Evolutionary conservation across 2,113 vertebrate genomes (phyloP), one percentile per base, ranked within the genome.

Genomic region (Trachemys scripta): DNA sequence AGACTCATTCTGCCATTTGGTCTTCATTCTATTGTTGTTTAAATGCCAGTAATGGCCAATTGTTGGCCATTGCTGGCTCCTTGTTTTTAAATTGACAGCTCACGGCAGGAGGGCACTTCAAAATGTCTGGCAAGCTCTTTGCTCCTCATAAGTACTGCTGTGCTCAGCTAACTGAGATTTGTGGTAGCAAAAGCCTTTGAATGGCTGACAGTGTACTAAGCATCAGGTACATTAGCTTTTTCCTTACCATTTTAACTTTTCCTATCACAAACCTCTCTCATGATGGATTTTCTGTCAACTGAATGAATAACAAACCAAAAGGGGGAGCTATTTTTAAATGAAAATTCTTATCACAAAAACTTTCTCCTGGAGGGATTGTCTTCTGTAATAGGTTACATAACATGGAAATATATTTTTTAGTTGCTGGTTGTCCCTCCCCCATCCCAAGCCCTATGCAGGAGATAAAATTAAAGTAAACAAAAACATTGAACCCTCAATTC

Each of bases 101-200:
- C 95, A 87, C 96, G 96, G 95, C 88, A 95, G 96, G 97, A 96
- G 87, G 95, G 85, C 95, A 93, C 95, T 94, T 96, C 53, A 90
- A 94, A 96, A 95, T 96, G 85, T 94, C 95, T 97, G 84, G 88
- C 91, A 88, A 96, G 90, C 92, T 95, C 91, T 94, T 97, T 94
- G 90, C 87, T 96, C 38, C 94, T 97, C 38, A 51, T 95, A 97
- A 96, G 88, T 90, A 96, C 97, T 94, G 97, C 97, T 98, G 95
- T 98, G 94, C 94, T 97, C 95, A 97, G 92, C 93, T 98, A 95
- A 94, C 95, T 94, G 96, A 92, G 87, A 95, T 93, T 92, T 90
- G 91, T 80, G 80, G 84, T 86, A 95, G 94, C 87, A 91, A 82
- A 95, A 96, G 59, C 78, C 85, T 85, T 75, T 97, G 96, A 95